phyloP scores from a whole-genome alignment of 2,113 vertebrate genomes.

The Equus quagga region DNA sequence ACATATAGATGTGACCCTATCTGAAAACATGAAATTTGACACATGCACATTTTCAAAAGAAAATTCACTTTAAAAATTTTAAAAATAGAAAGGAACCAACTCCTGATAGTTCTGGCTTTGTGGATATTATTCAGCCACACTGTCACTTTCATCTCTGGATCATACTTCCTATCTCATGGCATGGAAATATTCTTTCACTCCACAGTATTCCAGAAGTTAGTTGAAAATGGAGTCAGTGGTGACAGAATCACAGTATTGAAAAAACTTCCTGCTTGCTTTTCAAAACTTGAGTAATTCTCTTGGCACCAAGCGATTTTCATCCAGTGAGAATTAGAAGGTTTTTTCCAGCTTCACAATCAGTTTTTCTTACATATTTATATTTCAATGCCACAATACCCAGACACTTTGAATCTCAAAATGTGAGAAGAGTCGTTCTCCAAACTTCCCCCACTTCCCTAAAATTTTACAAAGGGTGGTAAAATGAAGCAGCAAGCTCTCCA shows the following conservation, averaged over 20 bases:
- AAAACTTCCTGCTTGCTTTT: neutral
- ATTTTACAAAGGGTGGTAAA: neutral
- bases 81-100: neutral
- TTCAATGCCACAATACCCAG: neutral
- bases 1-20: neutral
- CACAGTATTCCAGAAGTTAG: neutral
- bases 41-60: neutral
- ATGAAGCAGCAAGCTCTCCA: neutral
- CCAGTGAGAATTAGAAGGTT: neutral
- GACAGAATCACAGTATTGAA: neutral
- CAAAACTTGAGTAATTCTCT: neutral
- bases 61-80: neutral
- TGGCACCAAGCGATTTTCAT: neutral
- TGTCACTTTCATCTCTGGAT: neutral
- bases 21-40: neutral
- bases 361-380: neutral
- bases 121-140: neutral
- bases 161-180: neutral
- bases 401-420: neutral
- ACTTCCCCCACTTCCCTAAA: neutral
- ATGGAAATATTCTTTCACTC: neutral
- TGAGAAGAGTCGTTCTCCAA: neutral
- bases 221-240: neutral
- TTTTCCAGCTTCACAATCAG: neutral
- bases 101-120: neutral